phyloP scores from a whole-genome alignment of 2,797 vertebrate species.

The Platalea minor region DNA sequence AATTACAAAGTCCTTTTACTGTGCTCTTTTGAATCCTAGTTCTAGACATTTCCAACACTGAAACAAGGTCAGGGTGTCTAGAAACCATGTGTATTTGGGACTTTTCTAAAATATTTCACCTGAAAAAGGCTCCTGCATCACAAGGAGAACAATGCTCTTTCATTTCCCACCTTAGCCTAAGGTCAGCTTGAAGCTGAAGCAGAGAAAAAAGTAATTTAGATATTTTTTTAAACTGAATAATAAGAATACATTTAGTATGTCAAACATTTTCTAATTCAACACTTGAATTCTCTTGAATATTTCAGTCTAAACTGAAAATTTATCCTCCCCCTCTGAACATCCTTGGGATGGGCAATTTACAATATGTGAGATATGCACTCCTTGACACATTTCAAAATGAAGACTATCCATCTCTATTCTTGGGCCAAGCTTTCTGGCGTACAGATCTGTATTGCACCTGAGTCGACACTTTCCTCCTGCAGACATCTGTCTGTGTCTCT shows the following conservation, averaged over 20 bases:
- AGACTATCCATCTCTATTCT: not conserved
- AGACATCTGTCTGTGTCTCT: not conserved
- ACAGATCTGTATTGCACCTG: not conserved
- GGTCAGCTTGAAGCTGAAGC: not conserved
- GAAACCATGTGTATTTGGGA: not conserved
- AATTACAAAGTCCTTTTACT: not conserved
- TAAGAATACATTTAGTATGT: not conserved
- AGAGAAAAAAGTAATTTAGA: not conserved
- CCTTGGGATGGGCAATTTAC: not conserved
- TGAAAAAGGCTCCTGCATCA: not conserved
- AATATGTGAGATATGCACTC: not conserved
- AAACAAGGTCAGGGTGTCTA: not conserved
- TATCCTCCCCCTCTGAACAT: accelerated
- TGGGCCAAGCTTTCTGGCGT: not conserved
- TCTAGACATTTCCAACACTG: not conserved
- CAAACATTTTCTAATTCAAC: not conserved
- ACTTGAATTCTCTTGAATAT: not conserved
- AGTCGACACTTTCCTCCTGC: not conserved
- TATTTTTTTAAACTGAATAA: not conserved
- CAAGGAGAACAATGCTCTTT: not conserved
- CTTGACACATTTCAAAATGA: not conserved
- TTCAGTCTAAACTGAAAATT: not conserved
- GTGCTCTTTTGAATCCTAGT: not conserved
- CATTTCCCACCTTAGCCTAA: not conserved
- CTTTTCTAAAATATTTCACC: not conserved